Evolutionary conservation across 2,113 vertebrate genomes (phyloP).

Genomic region (Prochilodus magdalenae): DNA sequence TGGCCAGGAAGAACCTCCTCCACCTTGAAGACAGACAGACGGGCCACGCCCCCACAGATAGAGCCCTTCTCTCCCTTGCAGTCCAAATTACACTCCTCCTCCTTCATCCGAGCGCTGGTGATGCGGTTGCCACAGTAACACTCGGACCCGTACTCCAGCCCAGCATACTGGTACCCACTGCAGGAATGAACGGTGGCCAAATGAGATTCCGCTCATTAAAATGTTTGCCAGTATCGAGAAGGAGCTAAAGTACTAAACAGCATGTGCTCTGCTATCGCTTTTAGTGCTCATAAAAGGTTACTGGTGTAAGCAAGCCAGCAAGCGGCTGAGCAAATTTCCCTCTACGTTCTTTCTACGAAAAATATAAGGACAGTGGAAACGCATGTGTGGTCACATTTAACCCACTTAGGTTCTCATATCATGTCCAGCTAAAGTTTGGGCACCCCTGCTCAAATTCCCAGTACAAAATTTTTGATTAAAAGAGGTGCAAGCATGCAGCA

Average conservation of each 20-base stretch:
- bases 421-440: no score
- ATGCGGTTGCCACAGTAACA: conserved; percentile 88
- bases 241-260: not conserved
- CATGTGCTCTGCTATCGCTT: not conserved
- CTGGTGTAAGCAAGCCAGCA: not conserved
- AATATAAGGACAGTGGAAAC: not conserved
- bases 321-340: not conserved
- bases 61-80: conserved; percentile 84
- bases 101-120: conserved; percentile 48
- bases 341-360: not conserved
- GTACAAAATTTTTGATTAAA: no score
- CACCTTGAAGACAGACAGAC: conserved; percentile 82
- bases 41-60: conserved; percentile 78
- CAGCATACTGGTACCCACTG: conserved; percentile 84
- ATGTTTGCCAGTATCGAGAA: not conserved
- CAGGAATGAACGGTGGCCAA: conserved; percentile 26
- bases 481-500: no score
- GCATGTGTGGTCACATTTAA: not conserved
- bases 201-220: conserved; percentile 18
- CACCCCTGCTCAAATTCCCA: no score
- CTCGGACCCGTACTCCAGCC: conserved; percentile 83
- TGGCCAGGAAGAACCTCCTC: conserved; percentile 68
- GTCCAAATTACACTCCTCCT: conserved; percentile 82
- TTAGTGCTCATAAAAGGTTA: not conserved
- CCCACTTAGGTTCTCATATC: no score